Evolutionary conservation across 1,140 invertebrate genomes (phyloP), one percentile per base, ranked within the genome.

Genomic region (Neotoxoptera formosana): DNA sequence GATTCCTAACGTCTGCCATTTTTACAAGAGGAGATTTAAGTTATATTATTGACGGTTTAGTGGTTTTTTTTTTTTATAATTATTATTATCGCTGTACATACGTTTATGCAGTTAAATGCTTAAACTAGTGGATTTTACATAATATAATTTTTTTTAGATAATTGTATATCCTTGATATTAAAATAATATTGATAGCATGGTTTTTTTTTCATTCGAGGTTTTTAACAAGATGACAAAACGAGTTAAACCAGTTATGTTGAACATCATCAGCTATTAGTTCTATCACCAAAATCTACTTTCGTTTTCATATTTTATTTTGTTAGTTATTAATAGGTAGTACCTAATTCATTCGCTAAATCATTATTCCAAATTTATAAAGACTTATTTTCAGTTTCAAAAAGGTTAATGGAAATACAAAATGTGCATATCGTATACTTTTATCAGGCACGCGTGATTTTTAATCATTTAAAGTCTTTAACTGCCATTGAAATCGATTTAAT

Each of bases 231-330:
- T 41, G 83, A 86, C 23, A 23, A 45, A 86, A 86, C 83, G 11
- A 86, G 83, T 86, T 45, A 45, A 86, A 86, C 83, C 83, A 41
- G 83, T 86, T 86, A 41, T 25, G 41, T 86, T 45, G 83, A 86
- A 86, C 83, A 86, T 86, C 83, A 30, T 86, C 6, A 25, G 9
- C 23, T 45, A 86, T 86, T 45, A 23, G 36, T 45, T 25, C 36
- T 84, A 41, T 25, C 81, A 84, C 23, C 81, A 21, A 83, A 41
- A 83, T 23, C 21, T 83, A 83, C 81, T 83, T 41, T 83, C 21
- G 21, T 36, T 83, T 36, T 83, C 21, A 9, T 21, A 36, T 41
- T 84, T 84, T 41, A 84, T 84, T 81, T 21, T 81, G 34, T 21
- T 36, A 81, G 21, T 36, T 36, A 81, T 81, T 36, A 81, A 6